phyloP scores from a whole-genome alignment of 2,113 vertebrate genomes.

The Pavo muticus region DNA sequence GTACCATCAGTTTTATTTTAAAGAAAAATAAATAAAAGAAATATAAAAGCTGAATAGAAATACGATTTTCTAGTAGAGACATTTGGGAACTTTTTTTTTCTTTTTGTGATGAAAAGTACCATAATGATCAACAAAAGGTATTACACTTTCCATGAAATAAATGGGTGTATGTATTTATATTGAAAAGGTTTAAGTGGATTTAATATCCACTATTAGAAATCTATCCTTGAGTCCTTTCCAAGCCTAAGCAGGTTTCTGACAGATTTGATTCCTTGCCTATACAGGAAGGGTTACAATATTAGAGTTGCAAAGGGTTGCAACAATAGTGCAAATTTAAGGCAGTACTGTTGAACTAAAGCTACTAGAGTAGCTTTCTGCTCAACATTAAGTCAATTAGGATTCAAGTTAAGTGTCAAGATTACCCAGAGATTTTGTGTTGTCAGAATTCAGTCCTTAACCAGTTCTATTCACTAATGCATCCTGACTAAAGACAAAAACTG shows the following conservation, averaged over 20 bases:
- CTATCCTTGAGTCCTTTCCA: not conserved
- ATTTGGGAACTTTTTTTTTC: not conserved
- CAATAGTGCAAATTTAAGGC: not conserved
- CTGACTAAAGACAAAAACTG: not conserved
- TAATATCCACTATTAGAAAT: not conserved
- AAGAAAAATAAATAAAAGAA: not conserved
- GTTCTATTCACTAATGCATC: not conserved
- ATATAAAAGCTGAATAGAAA: not conserved
- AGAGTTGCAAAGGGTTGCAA: not conserved
- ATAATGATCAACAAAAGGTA: rapidly evolving
- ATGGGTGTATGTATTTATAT: not conserved
- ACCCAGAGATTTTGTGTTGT: not conserved
- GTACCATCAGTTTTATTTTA: not conserved
- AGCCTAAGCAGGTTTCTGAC: not conserved
- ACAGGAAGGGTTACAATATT: not conserved
- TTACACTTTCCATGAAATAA: not conserved
- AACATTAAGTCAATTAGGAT: not conserved
- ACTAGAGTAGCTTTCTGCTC: not conserved
- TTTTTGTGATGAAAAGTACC: not conserved
- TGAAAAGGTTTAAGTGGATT: not conserved
- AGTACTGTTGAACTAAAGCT: not conserved
- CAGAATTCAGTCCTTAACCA: not conserved
- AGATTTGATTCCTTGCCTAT: not conserved
- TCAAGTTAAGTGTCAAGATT: not conserved
- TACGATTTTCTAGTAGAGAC: not conserved